Evolutionary conservation across 2,113 vertebrate species (phyloP), one percentile per base, ranked within the genome.

Genomic region (Vimba vimba): DNA sequence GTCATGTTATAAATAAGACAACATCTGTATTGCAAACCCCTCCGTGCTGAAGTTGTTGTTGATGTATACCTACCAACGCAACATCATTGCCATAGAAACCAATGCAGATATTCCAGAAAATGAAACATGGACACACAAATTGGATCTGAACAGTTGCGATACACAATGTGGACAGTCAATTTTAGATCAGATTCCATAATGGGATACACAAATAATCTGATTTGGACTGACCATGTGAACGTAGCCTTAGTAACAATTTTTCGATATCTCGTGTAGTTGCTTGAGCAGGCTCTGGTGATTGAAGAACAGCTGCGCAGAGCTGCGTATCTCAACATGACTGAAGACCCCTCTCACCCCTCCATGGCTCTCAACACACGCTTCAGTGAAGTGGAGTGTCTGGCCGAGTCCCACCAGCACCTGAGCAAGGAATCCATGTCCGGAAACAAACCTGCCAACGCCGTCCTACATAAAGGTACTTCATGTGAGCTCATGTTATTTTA

Each of bases 361-460:
- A 98, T 99, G 97, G 98, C 98, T 66, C 96, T 99, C 68, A 99
- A 99, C 92, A 98, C 98, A 0, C 97, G 98, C 81, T 99, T 99
- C 73, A 97, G 97, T 1, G 98, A 99, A 92, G 98, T 99, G 86
- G 98, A 99, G 89, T 99, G 97, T 90, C 91, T 99, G 91, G 97
- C 98, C 0, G 98, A 99, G 93, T 98, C 97, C 75, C 98, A 99
- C 91, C 98, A 99, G 95, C 98, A 99, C 93, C 95, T 98, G 64
- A 97, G 97, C 93, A 99, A 99, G 93, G 98, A 99, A 90, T 97
- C 97, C 0, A 98, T 98, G 97, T 97, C 97, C 0, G 98, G 98
- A 82, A 99, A 99, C 92, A 99, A 99, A 85, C 98, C 98, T 25
- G 98, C 98, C 91, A 99, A 99, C 6, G 97, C 98, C 2, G 98